These are phyloP conservation scores for Himalopsyche phryganea DNA, from an alignment of 1,140 invertebrate species.

Conservation along the genomic window DNA sequence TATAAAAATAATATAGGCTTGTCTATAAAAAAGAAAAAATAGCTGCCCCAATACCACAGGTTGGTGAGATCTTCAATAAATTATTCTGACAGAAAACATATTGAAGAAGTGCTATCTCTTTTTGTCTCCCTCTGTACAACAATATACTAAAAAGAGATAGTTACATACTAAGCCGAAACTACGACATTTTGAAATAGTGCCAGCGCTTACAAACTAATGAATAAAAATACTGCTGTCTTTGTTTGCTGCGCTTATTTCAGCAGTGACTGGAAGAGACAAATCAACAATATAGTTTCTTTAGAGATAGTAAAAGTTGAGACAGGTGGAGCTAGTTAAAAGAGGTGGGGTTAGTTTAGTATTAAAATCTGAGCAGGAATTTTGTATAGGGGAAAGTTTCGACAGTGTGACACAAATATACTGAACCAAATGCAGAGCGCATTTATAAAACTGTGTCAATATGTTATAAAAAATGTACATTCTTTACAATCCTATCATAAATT, in stretches of 20 bases:
- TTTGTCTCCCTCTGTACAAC: neutral
- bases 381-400: neutral
- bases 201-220: neutral
- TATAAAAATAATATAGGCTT: too few species aligned
- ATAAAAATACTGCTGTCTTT: neutral
- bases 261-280: too few species aligned
- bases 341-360: constrained; percentile 18
- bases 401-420: neutral
- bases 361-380: constrained; percentile 27
- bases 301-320: neutral
- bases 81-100: too few species aligned
- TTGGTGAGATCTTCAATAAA: too few species aligned
- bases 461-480: too few species aligned
- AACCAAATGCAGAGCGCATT: too few species aligned
- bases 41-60: too few species aligned
- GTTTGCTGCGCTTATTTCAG: neutral
- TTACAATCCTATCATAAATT: too few species aligned
- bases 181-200: constrained; percentile 1
- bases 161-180: neutral
- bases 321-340: constrained; percentile 23
- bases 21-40: too few species aligned
- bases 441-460: too few species aligned
- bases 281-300: neutral
- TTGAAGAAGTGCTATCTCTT: neutral
- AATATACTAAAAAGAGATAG: neutral